These are phyloP conservation scores for Graphium colonna DNA, from an alignment of 2,888 invertebrate species.

Conservation along the genomic window DNA sequence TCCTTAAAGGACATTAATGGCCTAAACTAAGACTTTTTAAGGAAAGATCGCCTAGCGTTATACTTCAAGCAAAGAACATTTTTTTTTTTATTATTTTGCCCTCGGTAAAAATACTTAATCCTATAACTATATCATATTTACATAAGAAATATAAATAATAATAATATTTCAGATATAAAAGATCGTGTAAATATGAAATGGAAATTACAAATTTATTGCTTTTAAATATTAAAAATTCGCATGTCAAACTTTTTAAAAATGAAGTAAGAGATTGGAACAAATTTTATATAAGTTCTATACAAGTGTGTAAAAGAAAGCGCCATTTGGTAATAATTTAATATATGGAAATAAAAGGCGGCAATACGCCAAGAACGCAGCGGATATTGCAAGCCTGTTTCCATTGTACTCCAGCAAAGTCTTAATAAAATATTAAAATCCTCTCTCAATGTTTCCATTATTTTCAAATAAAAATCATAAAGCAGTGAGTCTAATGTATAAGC, in stretches of 20 bases:
- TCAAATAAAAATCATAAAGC: too few species aligned
- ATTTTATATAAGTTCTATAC: neutral
- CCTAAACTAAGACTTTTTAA: slow-evolving; percentile 10
- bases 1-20: slow-evolving; percentile 7
- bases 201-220: too few species aligned
- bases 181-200: too few species aligned
- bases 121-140: neutral
- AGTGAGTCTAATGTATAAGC: too few species aligned
- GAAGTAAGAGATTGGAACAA: too few species aligned
- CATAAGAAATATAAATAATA: neutral
- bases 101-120: neutral
- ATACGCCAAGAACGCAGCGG: slow-evolving; percentile 24
- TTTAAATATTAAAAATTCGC: too few species aligned
- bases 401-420: neutral
- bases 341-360: slow-evolving; percentile 32
- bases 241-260: too few species aligned
- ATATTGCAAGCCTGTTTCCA: slow-evolving; percentile 29
- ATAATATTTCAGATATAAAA: too few species aligned
- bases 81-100: neutral
- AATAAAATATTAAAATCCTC: neutral
- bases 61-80: neutral
- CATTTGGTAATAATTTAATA: slow-evolving; percentile 68
- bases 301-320: slow-evolving; percentile 41
- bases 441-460: slow-evolving; percentile 20
- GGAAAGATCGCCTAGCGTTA: neutral